phyloP scores from a whole-genome alignment of 2,797 vertebrate genomes.

The Pyrocephalus nanus region DNA sequence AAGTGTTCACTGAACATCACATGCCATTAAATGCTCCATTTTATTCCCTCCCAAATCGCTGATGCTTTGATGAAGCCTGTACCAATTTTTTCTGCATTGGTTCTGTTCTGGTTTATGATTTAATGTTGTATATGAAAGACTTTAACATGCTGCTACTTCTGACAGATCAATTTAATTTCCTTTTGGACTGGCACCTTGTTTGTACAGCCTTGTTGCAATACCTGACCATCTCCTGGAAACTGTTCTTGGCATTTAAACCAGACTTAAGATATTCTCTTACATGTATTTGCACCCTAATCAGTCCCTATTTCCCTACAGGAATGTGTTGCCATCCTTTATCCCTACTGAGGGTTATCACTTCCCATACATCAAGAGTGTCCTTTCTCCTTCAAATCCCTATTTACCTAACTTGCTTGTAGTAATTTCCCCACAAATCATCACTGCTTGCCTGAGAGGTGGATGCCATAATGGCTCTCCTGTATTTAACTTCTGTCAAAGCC shows the following conservation, averaged over 20 bases:
- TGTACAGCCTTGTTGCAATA: background rate
- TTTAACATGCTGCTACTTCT: background rate
- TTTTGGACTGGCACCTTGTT: background rate
- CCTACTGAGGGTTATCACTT: background rate
- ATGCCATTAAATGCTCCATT: background rate
- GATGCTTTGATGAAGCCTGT: background rate
- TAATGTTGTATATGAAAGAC: background rate
- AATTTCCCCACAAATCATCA: conserved; percentile 43
- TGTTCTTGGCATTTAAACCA: conserved; percentile 2
- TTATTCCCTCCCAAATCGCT: background rate
- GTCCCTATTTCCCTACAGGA: background rate
- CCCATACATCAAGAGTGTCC: background rate
- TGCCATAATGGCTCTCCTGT: background rate
- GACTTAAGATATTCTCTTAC: conserved; percentile 8
- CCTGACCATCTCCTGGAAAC: background rate
- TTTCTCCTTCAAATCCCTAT: conserved; percentile 32
- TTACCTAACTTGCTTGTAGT: background rate
- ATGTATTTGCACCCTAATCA: conserved; percentile 18
- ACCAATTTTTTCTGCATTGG: fast-evolving
- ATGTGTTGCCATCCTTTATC: background rate
- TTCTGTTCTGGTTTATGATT: background rate
- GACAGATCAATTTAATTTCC: background rate
- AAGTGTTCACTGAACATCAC: background rate
- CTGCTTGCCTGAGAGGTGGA: background rate
- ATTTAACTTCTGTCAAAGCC: background rate